phyloP scores from a whole-genome alignment of 37 sponge, comb jelly and placozoan genomes.

The Spongilla lacustris region DNA sequence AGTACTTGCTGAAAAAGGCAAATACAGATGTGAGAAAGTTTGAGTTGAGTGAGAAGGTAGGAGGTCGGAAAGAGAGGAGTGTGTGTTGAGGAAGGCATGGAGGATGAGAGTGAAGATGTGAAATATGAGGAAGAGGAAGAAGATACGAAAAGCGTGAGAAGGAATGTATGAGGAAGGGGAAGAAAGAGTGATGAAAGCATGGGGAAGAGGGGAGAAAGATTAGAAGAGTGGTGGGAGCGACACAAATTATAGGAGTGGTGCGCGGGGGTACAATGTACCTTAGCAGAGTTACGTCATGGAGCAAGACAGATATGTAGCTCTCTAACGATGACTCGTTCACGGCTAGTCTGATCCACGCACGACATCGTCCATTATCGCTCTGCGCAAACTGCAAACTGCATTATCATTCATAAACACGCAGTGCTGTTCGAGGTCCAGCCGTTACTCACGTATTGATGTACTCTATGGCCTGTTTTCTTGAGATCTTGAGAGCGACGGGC shows the following conservation, averaged over 20 bases:
- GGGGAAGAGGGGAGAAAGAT: conserved; percentile 5
- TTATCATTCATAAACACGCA: not conserved
- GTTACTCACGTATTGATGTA: conserved; percentile 69
- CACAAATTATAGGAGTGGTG: not conserved
- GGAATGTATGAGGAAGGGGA: not conserved
- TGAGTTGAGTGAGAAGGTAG: not conserved
- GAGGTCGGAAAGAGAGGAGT: not conserved
- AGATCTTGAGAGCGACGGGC: conserved; percentile 75
- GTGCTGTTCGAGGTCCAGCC: not conserved
- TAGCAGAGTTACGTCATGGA: conserved; percentile 55
- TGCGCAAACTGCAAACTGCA: conserved; percentile 86
- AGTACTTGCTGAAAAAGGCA: conserved; percentile 55
- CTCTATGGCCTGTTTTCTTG: conserved; percentile 81
- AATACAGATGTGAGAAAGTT: not conserved
- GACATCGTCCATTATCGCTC: conserved; percentile 74
- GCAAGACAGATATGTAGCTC: conserved; percentile 89
- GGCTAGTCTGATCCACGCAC: conserved; percentile 64
- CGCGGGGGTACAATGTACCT: conserved; percentile 14
- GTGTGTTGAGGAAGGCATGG: not conserved
- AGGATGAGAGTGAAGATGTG: not conserved
- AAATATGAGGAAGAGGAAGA: not conserved
- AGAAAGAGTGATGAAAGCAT: not conserved
- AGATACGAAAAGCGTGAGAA: not conserved
- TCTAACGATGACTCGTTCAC: conserved; percentile 94
- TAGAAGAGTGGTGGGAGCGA: not conserved